These are phyloP conservation scores for Leptocoma aspasia DNA, from an alignment of 2,113 vertebrate species.

Conservation along the genomic window DNA sequence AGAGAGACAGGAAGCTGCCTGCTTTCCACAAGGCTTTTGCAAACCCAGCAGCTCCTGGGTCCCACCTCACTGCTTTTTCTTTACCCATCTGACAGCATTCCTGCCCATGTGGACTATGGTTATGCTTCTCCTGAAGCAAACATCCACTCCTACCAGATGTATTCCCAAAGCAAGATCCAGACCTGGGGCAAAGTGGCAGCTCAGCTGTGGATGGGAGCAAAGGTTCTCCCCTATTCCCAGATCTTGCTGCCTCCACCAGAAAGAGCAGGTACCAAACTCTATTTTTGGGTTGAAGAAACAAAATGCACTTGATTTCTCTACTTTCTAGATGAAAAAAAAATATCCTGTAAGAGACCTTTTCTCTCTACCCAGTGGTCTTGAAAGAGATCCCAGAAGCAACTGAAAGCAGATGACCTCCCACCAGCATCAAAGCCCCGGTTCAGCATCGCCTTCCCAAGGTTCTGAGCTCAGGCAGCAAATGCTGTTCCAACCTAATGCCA, in stretches of 20 bases:
- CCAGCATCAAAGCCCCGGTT: background rate
- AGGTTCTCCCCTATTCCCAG: background rate
- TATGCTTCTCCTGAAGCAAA: background rate
- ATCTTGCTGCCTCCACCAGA: background rate
- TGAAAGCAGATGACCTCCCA: background rate
- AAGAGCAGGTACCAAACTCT: background rate
- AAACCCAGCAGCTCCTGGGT: background rate
- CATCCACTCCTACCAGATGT: background rate
- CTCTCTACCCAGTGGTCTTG: background rate
- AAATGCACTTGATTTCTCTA: background rate
- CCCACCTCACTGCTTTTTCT: background rate
- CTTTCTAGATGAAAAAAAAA: background rate
- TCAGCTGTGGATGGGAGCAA: background rate
- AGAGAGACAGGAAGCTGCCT: background rate
- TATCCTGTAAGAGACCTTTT: background rate
- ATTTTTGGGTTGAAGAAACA: background rate
- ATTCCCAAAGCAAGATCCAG: background rate
- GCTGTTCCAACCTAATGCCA: background rate
- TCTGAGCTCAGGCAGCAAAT: background rate
- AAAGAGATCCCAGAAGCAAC: background rate
- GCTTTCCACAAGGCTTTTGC: background rate
- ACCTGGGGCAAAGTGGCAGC: background rate
- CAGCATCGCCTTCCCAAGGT: background rate
- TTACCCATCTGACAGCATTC: background rate
- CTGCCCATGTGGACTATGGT: rapidly evolving